Conservation (phyloP, 2,888 invertebrate genomes). For the Campoplex nolae region DNA sequence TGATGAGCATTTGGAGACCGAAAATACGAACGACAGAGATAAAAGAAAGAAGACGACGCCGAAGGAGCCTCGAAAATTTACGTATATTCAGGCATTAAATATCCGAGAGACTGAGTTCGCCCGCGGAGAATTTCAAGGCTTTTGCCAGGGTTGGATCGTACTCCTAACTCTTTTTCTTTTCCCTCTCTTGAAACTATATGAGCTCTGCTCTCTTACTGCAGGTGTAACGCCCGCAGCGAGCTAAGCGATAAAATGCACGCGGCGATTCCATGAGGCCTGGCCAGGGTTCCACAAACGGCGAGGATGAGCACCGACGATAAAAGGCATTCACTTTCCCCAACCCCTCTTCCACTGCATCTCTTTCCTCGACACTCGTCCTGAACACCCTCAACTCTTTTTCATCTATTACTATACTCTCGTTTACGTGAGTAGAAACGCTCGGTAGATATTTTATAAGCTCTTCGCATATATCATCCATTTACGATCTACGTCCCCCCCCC, state of each 20-base stretch:
- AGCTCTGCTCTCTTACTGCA: slow-evolving; percentile 71
- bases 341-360: slow-evolving; percentile 30
- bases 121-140: slow-evolving; percentile 61
- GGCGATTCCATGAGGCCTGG: slow-evolving; percentile 68
- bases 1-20: slow-evolving; percentile 33
- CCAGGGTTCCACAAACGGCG: slow-evolving; percentile 65
- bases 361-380: slow-evolving; percentile 48
- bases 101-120: slow-evolving; percentile 57
- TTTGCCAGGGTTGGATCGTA: not conserved
- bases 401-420: slow-evolving; percentile 30
- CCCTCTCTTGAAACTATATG: slow-evolving; percentile 29
- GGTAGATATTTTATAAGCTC: slow-evolving; percentile 59
- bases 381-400: slow-evolving; percentile 25
- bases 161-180: not conserved
- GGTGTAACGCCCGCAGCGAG: slow-evolving; percentile 80
- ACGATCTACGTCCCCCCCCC: slow-evolving; percentile 26
- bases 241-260: slow-evolving; percentile 77
- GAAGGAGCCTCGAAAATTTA: slow-evolving; percentile 58
- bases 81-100: slow-evolving; percentile 66
- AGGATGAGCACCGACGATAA: slow-evolving; percentile 68
- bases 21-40: slow-evolving; percentile 33
- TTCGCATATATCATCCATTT: slow-evolving; percentile 54
- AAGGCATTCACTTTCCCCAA: slow-evolving; percentile 59
- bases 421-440: slow-evolving; percentile 7
- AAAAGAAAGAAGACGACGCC: not conserved